phyloP scores from a whole-genome alignment of 2,113 vertebrate species.

The Eolophus roseicapilla region DNA sequence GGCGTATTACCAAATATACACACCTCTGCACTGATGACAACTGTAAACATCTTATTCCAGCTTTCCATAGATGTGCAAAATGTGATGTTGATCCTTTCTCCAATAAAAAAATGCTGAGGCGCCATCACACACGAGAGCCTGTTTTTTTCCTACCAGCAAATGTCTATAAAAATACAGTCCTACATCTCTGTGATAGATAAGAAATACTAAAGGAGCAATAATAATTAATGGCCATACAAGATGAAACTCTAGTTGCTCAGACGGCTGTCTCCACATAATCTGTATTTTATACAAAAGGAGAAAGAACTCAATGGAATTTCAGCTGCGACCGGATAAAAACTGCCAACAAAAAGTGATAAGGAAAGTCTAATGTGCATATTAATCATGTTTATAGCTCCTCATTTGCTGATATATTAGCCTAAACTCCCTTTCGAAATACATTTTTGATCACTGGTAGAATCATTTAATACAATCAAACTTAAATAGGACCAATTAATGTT shows the following conservation, averaged over 20 bases:
- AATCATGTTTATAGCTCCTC: slow-evolving; percentile 89
- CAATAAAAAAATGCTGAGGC: slow-evolving; percentile 40
- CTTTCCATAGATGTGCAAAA: slow-evolving; percentile 20
- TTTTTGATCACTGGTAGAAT: slow-evolving; percentile 77
- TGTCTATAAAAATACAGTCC: slow-evolving; percentile 73
- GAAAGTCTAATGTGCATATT: slow-evolving; percentile 86
- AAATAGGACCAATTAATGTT: slow-evolving; percentile 72
- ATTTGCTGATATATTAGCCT: slow-evolving; percentile 85
- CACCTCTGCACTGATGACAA: background rate
- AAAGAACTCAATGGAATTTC: slow-evolving; percentile 83
- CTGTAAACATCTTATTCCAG: background rate
- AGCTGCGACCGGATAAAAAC: slow-evolving; percentile 83
- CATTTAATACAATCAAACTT: slow-evolving; percentile 70
- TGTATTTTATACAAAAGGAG: slow-evolving; percentile 86
- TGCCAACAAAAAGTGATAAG: slow-evolving; percentile 86
- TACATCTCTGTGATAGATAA: slow-evolving; percentile 79
- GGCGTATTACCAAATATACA: background rate
- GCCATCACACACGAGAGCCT: background rate
- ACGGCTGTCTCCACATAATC: slow-evolving; percentile 87
- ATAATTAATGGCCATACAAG: slow-evolving; percentile 86
- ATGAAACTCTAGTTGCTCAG: slow-evolving; percentile 84
- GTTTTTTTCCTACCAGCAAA: slow-evolving; percentile 68
- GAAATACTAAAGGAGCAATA: slow-evolving; percentile 79
- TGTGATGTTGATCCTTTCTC: slow-evolving; percentile 35
- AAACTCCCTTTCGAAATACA: slow-evolving; percentile 80